Evolutionary conservation across 2,888 invertebrate species (phyloP), one percentile per base, ranked within the genome.

Genomic region (Lochmaea crataegi): DNA sequence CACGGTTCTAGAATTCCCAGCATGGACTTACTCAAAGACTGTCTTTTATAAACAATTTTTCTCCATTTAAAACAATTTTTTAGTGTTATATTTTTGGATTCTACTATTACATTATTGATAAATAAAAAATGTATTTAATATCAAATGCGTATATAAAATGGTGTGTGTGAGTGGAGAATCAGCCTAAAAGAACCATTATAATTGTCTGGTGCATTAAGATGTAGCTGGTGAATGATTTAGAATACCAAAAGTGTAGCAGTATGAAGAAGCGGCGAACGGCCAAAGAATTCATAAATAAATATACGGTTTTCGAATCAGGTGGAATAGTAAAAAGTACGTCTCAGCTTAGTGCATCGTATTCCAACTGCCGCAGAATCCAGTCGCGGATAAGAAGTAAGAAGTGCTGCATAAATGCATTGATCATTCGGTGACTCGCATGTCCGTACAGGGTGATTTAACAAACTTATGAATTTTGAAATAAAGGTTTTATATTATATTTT

Each of bases 331-430:
- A 77, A 76, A 78, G 81, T 76, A 80, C 77, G 80, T 81, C 79
- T 79, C 77, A 80, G 79, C 81, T 80, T 82, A 79, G 77, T 77
- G 78, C 79, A 76, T 73, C 72, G 76, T 74, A 78, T 76, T 77
- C 79, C 81, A 82, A 81, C 83, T 83, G 82, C 81, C 79, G 83
- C 80, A 83, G 83, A 84, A 84, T 84, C 81, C 84, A 82, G 83
- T 82, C 82, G 82, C 79, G 81, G 82, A 83, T 82, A 84, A 84
- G 83, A 81, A 83, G 82, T 83, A 84, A 84, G 83, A 85, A 85
- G 83, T 85, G 84, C 83, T 83, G 84, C 84, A 85, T 85, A 84
- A 85, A 85, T 85, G 84, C 84, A 85, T 85, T 84, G 83, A 85
- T 85, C 85, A 84, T 81, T 80, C 78, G 74, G 68, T 72, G 75